Evolutionary conservation across 2,888 invertebrate species (phyloP), one percentile per base, ranked within the genome.

Genomic region (Mythimna ferrago): DNA sequence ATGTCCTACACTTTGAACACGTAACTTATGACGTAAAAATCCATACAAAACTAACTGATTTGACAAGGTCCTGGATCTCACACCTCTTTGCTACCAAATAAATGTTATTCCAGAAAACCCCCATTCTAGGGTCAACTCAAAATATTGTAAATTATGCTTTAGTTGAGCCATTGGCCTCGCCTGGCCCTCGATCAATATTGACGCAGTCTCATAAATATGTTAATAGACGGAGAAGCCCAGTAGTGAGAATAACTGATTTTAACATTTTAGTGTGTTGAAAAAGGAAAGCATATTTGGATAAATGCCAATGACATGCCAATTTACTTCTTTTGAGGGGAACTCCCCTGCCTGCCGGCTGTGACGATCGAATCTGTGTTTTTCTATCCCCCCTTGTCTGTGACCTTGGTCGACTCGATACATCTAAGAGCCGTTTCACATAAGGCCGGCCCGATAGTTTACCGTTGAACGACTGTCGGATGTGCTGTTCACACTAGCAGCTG

Each of bases 171-270:
- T 56, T 16, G n/a, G 53, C 35, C 58, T 54, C 53, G 26, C 44
- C n/a, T 35, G 16, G 35, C 44, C 21, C 19, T 60, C 44, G 53
- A 16, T 64, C 65, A 75, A 65, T 60, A 73, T 75, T 60, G 76
- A 75, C 60, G 53, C 38, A 57, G 26, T 54, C 35, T 72, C 21
- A 32, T 44, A 60, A 26, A 35, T 65, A 65, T 60, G 65, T 53
- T 73, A 73, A 74, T 73, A 53, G 41, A 53, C 4, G 65, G 44
- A 75, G 53, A 74, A 57, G 21, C 75, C 65, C 65, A 35, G 35
- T 11, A 14, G 1, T 35, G 11, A 74, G 21, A 51, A 41, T 57
- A 21, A 53, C n/a, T 51, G 35, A 58, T 38, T 35, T 66, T 48
- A 66, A n/a, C 10, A 58, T 51, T n/a, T 66, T 51, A 67, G 32